A percentile compares a stretch with the other conserved stretches of the same genome.
These are phyloP conservation scores for Pristionchus arcanus DNA, from an alignment of 2,888 invertebrate genomes.

Conservation along the genomic window DNA sequence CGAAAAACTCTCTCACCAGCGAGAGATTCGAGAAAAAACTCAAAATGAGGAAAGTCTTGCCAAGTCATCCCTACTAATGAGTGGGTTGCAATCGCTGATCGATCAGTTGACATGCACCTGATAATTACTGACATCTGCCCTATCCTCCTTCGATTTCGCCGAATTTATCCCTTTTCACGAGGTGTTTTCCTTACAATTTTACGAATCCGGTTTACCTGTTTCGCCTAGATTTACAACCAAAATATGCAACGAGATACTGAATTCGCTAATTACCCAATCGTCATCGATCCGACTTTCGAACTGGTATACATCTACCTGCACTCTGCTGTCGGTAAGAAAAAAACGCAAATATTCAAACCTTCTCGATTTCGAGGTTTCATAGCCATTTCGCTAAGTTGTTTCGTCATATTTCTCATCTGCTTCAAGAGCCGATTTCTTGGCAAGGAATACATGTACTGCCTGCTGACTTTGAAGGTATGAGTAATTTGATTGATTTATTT, in stretches of 20 bases:
- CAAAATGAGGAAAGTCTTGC: background rate
- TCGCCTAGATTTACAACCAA: background rate
- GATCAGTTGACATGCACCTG: background rate
- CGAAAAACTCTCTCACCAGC: background rate
- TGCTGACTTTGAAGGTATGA: slow-evolving; percentile 17
- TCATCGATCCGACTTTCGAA: background rate
- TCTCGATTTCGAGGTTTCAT: background rate
- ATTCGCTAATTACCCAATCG: background rate
- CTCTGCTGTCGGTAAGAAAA: background rate
- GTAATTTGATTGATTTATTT: no score
- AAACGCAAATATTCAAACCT: background rate
- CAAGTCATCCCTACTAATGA: background rate
- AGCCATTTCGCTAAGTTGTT: background rate
- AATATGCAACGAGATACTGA: background rate
- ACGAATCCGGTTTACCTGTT: background rate
- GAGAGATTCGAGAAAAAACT: background rate
- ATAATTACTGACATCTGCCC: background rate
- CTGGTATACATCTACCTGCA: background rate
- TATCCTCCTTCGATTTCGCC: background rate
- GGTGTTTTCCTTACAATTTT: background rate
- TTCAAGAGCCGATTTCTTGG: slow-evolving; percentile 9
- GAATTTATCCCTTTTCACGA: background rate
- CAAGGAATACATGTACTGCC: slow-evolving; percentile 13
- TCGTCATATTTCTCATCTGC: background rate
- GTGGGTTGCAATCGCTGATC: background rate